Conservation (phyloP, 2,797 vertebrate species). For the Apogon talboti region DNA sequence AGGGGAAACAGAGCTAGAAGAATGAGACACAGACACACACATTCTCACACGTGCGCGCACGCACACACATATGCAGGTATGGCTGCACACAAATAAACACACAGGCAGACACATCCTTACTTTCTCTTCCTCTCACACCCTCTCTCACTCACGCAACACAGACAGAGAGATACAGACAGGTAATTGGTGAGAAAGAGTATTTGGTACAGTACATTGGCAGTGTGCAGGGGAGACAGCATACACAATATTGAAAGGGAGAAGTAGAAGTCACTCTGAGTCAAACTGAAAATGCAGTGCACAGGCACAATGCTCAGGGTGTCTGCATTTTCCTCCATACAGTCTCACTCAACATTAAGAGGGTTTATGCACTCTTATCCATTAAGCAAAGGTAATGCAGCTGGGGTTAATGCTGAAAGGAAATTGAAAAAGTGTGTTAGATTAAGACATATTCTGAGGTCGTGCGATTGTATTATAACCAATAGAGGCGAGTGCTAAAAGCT, state of each 20-base stretch:
- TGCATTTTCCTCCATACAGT: constrained; percentile 31
- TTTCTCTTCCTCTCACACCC: constrained; percentile 60
- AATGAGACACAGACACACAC: constrained; percentile 75
- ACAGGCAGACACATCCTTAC: constrained; percentile 48
- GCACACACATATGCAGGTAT: constrained; percentile 17
- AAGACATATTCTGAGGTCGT: constrained; percentile 30
- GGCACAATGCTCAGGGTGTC: constrained; percentile 43
- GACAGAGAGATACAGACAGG: constrained; percentile 73
- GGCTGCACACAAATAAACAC: constrained; percentile 22
- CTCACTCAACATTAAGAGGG: constrained; percentile 36
- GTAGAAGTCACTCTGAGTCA: constrained; percentile 66
- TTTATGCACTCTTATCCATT: constrained; percentile 26
- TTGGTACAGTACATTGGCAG: constrained; percentile 56
- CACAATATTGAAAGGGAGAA: constrained; percentile 66
- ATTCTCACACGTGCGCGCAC: constrained; percentile 29
- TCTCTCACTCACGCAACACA: constrained; percentile 76
- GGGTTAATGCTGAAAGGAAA: constrained; percentile 43
- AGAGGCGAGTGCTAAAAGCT: too few relatives aligned
- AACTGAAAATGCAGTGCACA: constrained; percentile 56
- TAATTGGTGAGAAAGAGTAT: constrained; percentile 81
- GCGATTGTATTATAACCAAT: too few relatives aligned
- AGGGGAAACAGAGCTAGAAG: constrained; percentile 83
- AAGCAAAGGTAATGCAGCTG: constrained; percentile 51
- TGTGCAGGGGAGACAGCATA: constrained; percentile 51
- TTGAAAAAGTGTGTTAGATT: constrained; percentile 19